Evolutionary conservation across 2,113 vertebrate species (phyloP).

Genomic region (Mystacornis crossleyi): DNA sequence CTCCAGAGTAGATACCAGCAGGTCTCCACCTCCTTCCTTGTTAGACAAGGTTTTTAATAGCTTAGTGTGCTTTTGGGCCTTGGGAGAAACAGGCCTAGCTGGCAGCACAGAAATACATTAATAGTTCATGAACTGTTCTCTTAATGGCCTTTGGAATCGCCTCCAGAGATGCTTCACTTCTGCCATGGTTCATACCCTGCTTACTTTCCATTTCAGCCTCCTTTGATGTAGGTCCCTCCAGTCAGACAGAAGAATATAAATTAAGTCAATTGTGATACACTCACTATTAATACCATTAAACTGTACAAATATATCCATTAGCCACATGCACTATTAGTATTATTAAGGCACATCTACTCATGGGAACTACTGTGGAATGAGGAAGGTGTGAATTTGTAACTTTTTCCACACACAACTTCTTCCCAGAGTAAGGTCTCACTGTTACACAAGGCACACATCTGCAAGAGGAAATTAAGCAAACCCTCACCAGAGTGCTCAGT

Average conservation of each 20-base stretch:
- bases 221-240: conserved; percentile 15
- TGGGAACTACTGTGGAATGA: neutral
- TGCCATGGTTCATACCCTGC: neutral
- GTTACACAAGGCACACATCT: neutral
- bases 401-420: neutral
- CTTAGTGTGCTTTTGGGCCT: neutral
- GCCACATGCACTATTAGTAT: neutral
- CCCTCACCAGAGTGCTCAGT: neutral
- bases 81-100: neutral
- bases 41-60: neutral
- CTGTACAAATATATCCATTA: neutral
- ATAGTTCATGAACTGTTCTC: conserved; percentile 18
- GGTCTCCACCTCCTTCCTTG: neutral
- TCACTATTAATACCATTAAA: neutral
- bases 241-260: neutral
- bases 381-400: neutral
- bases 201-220: neutral
- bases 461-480: neutral
- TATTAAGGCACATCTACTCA: neutral
- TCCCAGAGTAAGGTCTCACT: neutral
- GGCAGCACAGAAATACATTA: neutral
- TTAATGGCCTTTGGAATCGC: neutral
- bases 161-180: neutral
- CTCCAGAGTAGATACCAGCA: neutral
- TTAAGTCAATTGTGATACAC: neutral